A percentile compares a stretch with the other conserved stretches of the same genome.
These are phyloP conservation scores for Bradypus variegatus DNA, from an alignment of 2,797 vertebrate species.

Conservation along the genomic window DNA sequence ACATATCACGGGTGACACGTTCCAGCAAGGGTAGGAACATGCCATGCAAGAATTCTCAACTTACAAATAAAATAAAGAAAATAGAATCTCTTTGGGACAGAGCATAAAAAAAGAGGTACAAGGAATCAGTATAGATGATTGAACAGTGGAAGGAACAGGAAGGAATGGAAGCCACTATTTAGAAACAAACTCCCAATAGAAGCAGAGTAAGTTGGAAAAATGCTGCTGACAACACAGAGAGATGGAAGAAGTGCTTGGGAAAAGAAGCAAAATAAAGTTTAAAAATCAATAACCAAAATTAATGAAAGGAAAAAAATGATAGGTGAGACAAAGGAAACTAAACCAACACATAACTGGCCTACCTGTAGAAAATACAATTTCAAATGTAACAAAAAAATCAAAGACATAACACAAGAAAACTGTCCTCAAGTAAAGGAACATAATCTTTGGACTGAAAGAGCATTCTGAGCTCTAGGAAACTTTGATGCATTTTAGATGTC, in stretches of 20 bases:
- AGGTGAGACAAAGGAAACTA: neutral
- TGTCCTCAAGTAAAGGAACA: neutral
- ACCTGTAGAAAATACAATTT: neutral
- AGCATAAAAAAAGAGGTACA: neutral
- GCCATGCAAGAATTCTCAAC: neutral
- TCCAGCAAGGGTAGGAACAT: neutral
- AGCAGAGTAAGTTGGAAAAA: neutral
- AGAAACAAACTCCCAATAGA: conserved; percentile 32
- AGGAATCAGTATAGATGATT: neutral
- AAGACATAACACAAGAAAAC: conserved; percentile 20
- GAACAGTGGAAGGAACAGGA: neutral
- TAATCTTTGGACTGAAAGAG: neutral
- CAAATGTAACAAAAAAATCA: neutral
- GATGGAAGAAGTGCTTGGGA: neutral
- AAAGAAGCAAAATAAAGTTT: neutral
- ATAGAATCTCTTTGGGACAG: neutral
- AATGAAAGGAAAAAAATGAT: neutral
- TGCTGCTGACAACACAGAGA: neutral
- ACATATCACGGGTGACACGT: neutral
- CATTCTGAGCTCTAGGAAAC: neutral
- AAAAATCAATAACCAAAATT: neutral
- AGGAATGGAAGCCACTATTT: neutral
- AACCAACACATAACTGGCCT: neutral
- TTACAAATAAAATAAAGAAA: neutral
- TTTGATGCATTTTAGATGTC: neutral